Evolutionary conservation across 2,888 invertebrate species (phyloP).

Genomic region (Orthosia gothica): DNA sequence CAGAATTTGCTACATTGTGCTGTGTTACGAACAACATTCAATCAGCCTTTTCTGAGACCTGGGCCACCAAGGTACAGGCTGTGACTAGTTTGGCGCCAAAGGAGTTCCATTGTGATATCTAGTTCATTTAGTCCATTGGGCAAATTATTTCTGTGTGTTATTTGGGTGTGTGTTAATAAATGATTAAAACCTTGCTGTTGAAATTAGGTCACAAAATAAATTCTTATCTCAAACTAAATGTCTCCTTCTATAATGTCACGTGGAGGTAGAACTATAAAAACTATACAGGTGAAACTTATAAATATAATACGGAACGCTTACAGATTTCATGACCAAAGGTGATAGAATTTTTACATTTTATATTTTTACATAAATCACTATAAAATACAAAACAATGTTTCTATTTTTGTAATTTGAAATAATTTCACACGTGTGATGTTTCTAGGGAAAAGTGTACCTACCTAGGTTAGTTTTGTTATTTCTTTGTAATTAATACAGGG

Average conservation of each 20-base stretch:
- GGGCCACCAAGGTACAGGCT: too few species aligned
- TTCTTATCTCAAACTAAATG: background rate
- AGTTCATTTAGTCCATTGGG: too few species aligned
- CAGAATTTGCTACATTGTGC: too few species aligned
- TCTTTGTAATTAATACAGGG: background rate
- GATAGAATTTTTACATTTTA: conserved; percentile 32
- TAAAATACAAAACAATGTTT: conserved; percentile 50
- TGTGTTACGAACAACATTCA: too few species aligned
- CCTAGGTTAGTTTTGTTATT: background rate
- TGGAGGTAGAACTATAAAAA: conserved; percentile 18
- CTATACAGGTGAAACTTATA: conserved; percentile 29
- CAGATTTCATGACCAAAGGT: conserved; percentile 26
- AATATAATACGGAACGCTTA: conserved; percentile 44
- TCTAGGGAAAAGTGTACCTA: background rate
- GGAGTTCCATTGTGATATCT: too few species aligned
- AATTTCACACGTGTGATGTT: conserved; percentile 6
- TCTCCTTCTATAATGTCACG: conserved; percentile 24
- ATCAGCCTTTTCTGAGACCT: too few species aligned
- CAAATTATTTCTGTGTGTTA: too few species aligned
- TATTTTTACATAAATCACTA: conserved; percentile 50
- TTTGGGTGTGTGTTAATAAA: too few species aligned
- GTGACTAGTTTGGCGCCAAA: too few species aligned
- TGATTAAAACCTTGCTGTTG: too few species aligned
- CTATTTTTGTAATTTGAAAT: background rate
- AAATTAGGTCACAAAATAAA: background rate